Percentiles rank a stretch among this genome's conserved stretches.
phyloP scores from a whole-genome alignment of 2,888 invertebrate genomes.

The Adineta ricciae region DNA sequence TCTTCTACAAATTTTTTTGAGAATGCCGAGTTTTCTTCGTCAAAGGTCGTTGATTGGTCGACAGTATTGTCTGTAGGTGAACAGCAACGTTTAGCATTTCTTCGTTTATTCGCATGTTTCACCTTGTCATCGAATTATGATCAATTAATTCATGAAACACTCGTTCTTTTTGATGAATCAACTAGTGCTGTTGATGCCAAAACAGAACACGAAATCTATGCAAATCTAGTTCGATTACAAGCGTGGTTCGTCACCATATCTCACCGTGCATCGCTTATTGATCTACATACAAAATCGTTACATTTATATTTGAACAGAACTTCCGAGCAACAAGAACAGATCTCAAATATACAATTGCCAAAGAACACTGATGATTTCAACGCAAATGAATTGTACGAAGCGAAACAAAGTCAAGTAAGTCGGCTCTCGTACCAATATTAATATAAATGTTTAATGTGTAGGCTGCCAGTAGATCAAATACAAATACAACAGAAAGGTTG shows the following conservation, averaged over 20 bases:
- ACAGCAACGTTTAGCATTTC: conserved; percentile 87
- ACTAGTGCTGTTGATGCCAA: neutral
- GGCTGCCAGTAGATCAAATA: too few relatives aligned
- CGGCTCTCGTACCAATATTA: too few relatives aligned
- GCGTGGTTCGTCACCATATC: neutral
- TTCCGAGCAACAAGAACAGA: too few relatives aligned
- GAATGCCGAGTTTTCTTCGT: too few relatives aligned
- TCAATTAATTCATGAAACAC: neutral
- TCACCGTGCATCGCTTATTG: neutral
- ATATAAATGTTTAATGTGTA: too few relatives aligned
- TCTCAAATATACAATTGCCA: too few relatives aligned
- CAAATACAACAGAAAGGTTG: too few relatives aligned
- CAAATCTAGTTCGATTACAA: neutral
- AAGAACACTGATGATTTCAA: too few relatives aligned
- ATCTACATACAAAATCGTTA: neutral
- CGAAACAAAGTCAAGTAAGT: too few relatives aligned
- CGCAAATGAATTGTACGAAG: too few relatives aligned
- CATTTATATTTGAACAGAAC: neutral
- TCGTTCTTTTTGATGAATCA: neutral
- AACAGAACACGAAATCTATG: neutral
- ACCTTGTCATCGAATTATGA: neutral
- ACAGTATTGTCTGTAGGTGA: conserved; percentile 74
- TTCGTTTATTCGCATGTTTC: conserved; percentile 62
- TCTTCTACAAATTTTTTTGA: too few relatives aligned
- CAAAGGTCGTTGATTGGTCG: too few relatives aligned